Base-by-base conservation (phyloP, 2,113 vertebrate species). In the Axis porcinus region DNA sequence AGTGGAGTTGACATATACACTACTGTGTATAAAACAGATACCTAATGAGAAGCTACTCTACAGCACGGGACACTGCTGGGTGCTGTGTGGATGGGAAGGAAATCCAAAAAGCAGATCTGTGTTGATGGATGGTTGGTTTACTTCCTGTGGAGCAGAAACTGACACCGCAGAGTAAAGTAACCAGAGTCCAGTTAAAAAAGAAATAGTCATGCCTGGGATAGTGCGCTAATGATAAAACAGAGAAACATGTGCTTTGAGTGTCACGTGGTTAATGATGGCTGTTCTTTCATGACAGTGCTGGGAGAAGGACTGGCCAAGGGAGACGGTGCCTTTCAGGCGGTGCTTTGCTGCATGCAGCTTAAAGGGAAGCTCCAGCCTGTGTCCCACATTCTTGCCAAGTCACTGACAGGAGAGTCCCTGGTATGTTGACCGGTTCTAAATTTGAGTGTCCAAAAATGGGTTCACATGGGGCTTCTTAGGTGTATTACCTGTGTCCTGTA, bases 331-430 rank as follows among this genome's bases (percentile, higher is more conserved):
- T 99, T 99, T 95, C 99, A 99, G 98, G 98, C 99, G 83, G 99
- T 99, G 97, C 99, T 99, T 96, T 99, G 99, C 98, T 99, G 99
- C 98, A 99, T 99, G 99, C 99, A 99, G 98, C 98, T 99, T 99
- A 99, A 99, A 97, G 99, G 99, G 92, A 99, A 99, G 98, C 99
- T 99, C 97, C 99, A 99, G 98, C 99, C 99, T 98, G 99, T 99
- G 85, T 99, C 99, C 97, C 99, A 95, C 98, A 99, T 99, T 98
- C 99, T 99, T 97, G 99, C 99, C 97, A 99, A 99, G 99, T 99
- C 99, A 94, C 99, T 99, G 98, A 99, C 99, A 94, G 99, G 99
- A 98, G 99, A 99, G 98, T 99, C 99, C 98, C 98, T 99, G 99
- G 99, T 99, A 99, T 94, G 99, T 98, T 94, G 92, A 74, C 95